Conservation (phyloP, 2,888 invertebrate genomes). For the Trichogramma dendrolimi region DNA sequence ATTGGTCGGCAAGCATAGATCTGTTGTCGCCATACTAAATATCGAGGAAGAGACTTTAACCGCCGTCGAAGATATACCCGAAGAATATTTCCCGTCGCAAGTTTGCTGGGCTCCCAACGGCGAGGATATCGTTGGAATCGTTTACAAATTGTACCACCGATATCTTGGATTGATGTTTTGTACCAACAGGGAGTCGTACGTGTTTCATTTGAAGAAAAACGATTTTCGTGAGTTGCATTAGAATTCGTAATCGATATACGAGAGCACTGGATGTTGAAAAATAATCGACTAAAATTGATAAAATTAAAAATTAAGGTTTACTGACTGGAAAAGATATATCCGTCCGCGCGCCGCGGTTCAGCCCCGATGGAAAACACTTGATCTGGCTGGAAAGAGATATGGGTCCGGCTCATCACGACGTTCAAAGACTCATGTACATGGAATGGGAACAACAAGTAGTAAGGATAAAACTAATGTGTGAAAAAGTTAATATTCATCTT, state of each 20-base stretch:
- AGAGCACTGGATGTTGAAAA: background rate
- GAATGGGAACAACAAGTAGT: constrained; percentile 44
- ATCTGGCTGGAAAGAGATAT: constrained; percentile 70
- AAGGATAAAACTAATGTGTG: background rate
- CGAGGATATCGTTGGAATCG: constrained; percentile 64
- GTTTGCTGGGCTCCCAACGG: constrained; percentile 55
- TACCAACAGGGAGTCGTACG: constrained; percentile 64
- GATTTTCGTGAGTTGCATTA: constrained; percentile 56
- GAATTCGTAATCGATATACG: background rate
- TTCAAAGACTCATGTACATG: constrained; percentile 60
- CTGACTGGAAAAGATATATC: constrained; percentile 55
- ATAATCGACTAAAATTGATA: background rate
- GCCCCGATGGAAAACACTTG: constrained; percentile 60
- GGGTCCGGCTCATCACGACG: constrained; percentile 70
- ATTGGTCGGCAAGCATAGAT: constrained; percentile 66
- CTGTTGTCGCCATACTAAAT: constrained; percentile 67
- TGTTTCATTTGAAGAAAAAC: constrained; percentile 55
- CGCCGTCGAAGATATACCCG: constrained; percentile 58
- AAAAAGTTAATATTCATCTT: background rate
- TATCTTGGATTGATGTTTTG: constrained; percentile 76
- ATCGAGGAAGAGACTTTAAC: constrained; percentile 59
- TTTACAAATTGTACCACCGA: constrained; percentile 66
- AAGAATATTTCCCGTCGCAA: constrained; percentile 61
- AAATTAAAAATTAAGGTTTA: constrained; percentile 35
- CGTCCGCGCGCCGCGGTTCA: constrained; percentile 64